Conservation (phyloP, 1,140 invertebrate species). For the Lanistes nyassanus region DNA sequence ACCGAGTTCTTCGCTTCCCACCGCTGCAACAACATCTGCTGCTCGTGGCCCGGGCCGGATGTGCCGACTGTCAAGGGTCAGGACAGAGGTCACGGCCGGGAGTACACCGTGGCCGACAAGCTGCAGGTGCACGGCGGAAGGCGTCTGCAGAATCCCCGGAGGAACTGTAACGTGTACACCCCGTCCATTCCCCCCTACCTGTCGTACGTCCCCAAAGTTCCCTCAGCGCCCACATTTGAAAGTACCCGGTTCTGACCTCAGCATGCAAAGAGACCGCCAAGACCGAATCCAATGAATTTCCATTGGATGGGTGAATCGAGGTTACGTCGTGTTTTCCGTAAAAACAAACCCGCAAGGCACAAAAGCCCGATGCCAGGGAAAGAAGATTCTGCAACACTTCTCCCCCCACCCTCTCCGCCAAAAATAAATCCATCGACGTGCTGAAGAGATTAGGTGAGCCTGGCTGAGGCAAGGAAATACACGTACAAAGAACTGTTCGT, state of each 20-base stretch:
- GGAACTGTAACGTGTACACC: constrained; percentile 13
- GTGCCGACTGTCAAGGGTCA: constrained; percentile 3
- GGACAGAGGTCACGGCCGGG: background rate
- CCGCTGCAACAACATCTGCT: constrained; percentile 37
- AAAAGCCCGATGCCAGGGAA: too few relatives aligned
- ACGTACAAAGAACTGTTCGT: too few relatives aligned
- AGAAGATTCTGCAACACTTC: too few relatives aligned
- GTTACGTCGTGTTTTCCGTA: too few relatives aligned
- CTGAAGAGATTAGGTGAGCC: too few relatives aligned
- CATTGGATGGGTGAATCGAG: too few relatives aligned
- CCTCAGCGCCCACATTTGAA: constrained; percentile 14
- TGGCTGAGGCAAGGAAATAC: too few relatives aligned
- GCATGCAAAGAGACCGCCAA: too few relatives aligned
- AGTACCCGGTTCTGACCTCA: background rate
- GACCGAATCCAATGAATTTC: too few relatives aligned
- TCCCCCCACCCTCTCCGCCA: too few relatives aligned
- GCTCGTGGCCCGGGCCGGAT: constrained; percentile 26
- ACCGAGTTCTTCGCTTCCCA: constrained; percentile 33
- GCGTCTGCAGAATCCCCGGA: constrained; percentile 6
- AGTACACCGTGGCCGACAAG: background rate
- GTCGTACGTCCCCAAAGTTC: constrained; percentile 10
- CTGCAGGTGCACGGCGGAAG: constrained; percentile 2
- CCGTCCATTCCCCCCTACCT: background rate
- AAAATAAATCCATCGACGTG: too few relatives aligned
- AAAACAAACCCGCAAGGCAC: too few relatives aligned